These are phyloP conservation scores for Pachliopta kotzebuea DNA, from an alignment of 2,888 invertebrate species.

Conservation along the genomic window DNA sequence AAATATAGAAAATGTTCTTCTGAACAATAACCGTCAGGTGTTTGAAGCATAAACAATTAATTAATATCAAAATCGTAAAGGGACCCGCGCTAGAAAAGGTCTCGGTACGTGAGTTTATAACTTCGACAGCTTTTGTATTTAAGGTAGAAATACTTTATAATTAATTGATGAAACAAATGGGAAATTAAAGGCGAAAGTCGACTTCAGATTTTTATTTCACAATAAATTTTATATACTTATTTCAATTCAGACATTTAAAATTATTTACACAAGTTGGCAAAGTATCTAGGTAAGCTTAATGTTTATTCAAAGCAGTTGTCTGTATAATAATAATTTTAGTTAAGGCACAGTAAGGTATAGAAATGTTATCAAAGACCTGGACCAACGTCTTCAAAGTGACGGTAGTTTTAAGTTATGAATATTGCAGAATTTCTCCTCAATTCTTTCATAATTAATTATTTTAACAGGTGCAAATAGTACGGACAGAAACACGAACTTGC, in stretches of 20 bases:
- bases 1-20: background rate
- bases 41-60: constrained; percentile 3
- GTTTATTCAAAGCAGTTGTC: background rate
- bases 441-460: no score
- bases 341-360: background rate
- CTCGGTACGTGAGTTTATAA: background rate
- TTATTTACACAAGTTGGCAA: background rate
- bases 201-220: background rate
- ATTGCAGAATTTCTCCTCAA: no score
- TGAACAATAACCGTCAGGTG: constrained; percentile 3
- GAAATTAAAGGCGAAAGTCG: background rate
- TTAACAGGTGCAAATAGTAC: no score
- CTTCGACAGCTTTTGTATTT: constrained; percentile 3
- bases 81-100: background rate
- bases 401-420: no score
- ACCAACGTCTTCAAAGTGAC: no score
- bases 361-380: no score
- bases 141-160: constrained; percentile 3
- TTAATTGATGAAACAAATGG: constrained; percentile 4
- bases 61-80: constrained; percentile 7
- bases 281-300: background rate
- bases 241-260: background rate
- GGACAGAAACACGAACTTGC: no score
- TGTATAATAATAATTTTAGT: background rate
- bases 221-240: background rate